Evolutionary conservation across 2,113 vertebrate species (phyloP).

Genomic region (Trogon melanurus): DNA sequence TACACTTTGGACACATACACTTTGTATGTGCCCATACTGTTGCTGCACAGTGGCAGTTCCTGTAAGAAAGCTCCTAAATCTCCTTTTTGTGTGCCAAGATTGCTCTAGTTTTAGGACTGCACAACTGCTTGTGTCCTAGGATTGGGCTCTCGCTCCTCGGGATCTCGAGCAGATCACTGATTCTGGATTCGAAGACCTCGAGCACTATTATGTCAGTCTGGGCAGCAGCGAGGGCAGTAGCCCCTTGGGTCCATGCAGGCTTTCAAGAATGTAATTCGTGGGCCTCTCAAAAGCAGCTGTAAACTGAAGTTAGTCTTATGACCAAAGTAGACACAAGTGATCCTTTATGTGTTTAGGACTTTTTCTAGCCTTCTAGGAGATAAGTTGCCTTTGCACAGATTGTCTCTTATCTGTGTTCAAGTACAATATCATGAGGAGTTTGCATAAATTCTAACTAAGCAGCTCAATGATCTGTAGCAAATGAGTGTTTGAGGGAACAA

Average conservation of each 20-base stretch:
- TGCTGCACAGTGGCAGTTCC: background rate
- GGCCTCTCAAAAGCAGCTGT: background rate
- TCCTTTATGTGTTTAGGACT: background rate
- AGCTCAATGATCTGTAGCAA: background rate
- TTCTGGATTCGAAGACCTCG: background rate
- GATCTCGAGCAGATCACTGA: background rate
- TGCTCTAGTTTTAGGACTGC: background rate
- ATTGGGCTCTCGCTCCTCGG: background rate
- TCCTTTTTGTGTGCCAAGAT: background rate
- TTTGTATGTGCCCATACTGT: no score
- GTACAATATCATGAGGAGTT: background rate
- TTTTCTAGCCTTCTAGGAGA: background rate
- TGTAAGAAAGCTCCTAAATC: background rate
- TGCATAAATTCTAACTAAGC: slow-evolving; percentile 10
- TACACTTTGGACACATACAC: background rate
- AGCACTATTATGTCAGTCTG: background rate
- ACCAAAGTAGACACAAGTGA: background rate
- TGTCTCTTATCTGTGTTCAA: background rate
- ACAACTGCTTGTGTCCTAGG: background rate
- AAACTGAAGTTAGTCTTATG: background rate
- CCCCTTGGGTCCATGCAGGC: background rate
- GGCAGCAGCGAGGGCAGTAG: background rate
- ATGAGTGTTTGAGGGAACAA: background rate
- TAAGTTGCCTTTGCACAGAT: background rate
- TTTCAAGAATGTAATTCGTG: background rate